Percentiles rank a stretch among this genome's conserved stretches.
Conservation (phyloP, 2,113 vertebrate genomes). For the Semicossyphus pulcher region DNA sequence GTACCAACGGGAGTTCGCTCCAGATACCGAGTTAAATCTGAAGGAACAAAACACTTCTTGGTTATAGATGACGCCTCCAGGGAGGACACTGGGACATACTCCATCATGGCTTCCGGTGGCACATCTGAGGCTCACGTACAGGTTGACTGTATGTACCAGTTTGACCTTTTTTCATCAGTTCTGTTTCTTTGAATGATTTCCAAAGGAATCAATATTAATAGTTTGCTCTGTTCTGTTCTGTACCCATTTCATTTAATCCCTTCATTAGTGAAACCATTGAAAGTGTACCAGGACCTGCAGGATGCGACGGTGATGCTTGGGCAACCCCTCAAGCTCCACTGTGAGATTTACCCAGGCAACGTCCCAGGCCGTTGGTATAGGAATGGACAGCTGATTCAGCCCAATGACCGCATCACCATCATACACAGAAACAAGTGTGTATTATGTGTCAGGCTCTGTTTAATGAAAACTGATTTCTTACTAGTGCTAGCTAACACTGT, state of each 20-base stretch:
- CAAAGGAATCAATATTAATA: not conserved
- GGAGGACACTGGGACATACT: constrained; percentile 92
- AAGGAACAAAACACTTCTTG: constrained; percentile 93
- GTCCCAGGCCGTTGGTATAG: constrained; percentile 95
- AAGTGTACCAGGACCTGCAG: constrained; percentile 89
- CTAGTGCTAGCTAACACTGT: not conserved
- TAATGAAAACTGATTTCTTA: not conserved
- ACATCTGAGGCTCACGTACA: constrained; percentile 88
- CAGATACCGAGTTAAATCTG: constrained; percentile 89
- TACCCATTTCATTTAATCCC: not conserved
- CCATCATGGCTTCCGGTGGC: constrained; percentile 94
- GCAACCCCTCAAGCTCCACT: constrained; percentile 91
- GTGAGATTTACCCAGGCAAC: constrained; percentile 92
- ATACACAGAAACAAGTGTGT: constrained; percentile 91
- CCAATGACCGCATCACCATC: constrained; percentile 89
- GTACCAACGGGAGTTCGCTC: constrained; percentile 90
- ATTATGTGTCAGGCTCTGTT: not conserved
- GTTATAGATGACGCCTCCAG: constrained; percentile 93
- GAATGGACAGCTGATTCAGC: constrained; percentile 92
- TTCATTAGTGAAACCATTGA: constrained; percentile 91
- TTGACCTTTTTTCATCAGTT: not conserved
- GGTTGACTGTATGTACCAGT: constrained; percentile 88
- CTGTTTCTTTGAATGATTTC: not conserved
- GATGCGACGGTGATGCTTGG: constrained; percentile 90
- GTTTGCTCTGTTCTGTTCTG: not conserved